These are phyloP conservation scores for Aurelia aurita DNA, from an alignment of 30 jellyfish, hydroid and myxozoan genomes.

Conservation along the genomic window DNA sequence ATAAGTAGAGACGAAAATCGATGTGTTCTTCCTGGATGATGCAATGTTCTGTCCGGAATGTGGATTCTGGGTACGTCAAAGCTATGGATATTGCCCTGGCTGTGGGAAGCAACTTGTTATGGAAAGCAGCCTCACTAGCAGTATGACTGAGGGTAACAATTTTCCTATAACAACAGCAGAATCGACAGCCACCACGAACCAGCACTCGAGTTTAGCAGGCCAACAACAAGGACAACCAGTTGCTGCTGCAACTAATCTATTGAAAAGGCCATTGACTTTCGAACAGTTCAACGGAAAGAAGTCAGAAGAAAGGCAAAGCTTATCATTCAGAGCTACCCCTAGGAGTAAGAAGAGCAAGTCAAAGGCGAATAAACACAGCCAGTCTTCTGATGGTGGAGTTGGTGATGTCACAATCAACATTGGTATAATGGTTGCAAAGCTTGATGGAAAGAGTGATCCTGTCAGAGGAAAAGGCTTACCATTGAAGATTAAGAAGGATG, in stretches of 20 bases:
- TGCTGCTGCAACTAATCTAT: slow-evolving; percentile 42
- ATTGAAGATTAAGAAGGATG: no score
- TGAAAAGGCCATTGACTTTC: slow-evolving; percentile 65
- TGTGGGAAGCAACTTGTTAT: slow-evolving; percentile 47
- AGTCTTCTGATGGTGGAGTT: slow-evolving; percentile 62
- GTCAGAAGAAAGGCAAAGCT: slow-evolving; percentile 55
- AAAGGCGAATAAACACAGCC: slow-evolving; percentile 40
- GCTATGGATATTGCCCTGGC: slow-evolving; percentile 52
- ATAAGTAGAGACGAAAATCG: no score
- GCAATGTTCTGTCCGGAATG: slow-evolving; percentile 52
- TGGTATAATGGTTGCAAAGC: slow-evolving; percentile 58
- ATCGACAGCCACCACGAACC: no score
- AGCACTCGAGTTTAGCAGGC: slow-evolving; percentile 31
- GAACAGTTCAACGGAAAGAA: slow-evolving; percentile 52
- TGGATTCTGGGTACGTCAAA: slow-evolving; percentile 39
- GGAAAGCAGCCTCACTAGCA: slow-evolving; percentile 29
- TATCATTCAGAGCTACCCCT: slow-evolving; percentile 30
- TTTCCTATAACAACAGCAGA: slow-evolving; percentile 20
- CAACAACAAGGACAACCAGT: slow-evolving; percentile 9
- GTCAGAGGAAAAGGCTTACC: slow-evolving; percentile 63
- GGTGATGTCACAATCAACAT: slow-evolving; percentile 51
- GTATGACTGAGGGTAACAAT: no score
- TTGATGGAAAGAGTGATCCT: slow-evolving; percentile 50
- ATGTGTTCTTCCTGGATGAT: no score
- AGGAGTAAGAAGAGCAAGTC: slow-evolving; percentile 19